Base-by-base conservation (phyloP, 2,888 invertebrate genomes). In the Buathra laborator region DNA sequence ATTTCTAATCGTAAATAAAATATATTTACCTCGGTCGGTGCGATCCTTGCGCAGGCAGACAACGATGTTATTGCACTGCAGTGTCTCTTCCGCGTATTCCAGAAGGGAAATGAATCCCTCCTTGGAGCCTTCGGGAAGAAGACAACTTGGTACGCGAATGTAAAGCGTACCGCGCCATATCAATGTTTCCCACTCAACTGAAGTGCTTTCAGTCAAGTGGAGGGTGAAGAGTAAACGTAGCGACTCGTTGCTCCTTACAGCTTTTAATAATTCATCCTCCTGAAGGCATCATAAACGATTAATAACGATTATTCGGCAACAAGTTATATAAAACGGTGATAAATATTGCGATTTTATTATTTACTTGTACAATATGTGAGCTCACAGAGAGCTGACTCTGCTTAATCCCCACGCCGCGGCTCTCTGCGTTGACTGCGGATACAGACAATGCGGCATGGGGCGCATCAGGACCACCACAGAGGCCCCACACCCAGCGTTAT, bases 381-480 rank as follows among this genome's bases (percentile, higher is more conserved):
- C 94, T 94, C 94, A 95, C 95, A 95, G 96, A 95, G 95, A 96
- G 96, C 95, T 95, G 95, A 95, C 95, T 95, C 94, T 94, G 94
- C 95, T 95, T 94, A 90, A 93, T 95, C 96, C 96, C 96, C 96
- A 96, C 95, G 95, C 96, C 96, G 95, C 95, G 95, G 96, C 96
- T 96, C 96, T 96, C 96, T 95, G 95, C 95, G 95, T 94, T 95
- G 94, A 94, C 93, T 93, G 94, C 94, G 86, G 94, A 94, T 92
- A 94, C 94, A 94, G 95, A 96, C 93, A 95, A 95, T 96, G 96
- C 96, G 96, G 96, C 96, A 96, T 96, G 97, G 97, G 98, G 98
- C 96, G 96, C 99, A 99, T 99, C 99, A 99, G 99, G 99, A 99
- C 97, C 98, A 99, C 98, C 98, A 99, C 99, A 97, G 99, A 98